Evolutionary conservation across 1,140 invertebrate species (phyloP), one percentile per base, ranked within the genome.

Genomic region (Atopsyche davidsoni): DNA sequence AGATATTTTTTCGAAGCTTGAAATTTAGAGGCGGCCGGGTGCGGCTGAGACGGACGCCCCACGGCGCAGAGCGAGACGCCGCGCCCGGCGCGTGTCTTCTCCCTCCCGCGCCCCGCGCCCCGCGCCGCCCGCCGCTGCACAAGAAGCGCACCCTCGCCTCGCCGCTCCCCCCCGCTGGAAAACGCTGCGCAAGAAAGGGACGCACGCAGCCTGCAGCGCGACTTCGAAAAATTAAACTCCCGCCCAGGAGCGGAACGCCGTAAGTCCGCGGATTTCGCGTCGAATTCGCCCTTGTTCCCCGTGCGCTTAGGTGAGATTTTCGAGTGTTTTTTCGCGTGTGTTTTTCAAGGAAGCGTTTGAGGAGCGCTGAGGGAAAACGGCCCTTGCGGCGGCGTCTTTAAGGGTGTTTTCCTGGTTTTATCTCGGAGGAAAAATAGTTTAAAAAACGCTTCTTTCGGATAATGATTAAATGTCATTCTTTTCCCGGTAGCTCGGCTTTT

Each of bases 401-500:
- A 21, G 36, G 17, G 36, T 18, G 13, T 11, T 39, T 39, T 39
- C 18, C 14, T 13, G 11, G 18, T 39, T n/a, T n/a, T n/a, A n/a
- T n/a, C n/a, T n/a, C 16, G 16, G 16, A 18, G n/a, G 24, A 28
- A 39, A 39, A 39, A 39, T 19, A 39, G 19, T 3, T 11, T 13
- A 18, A 39, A 39, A 39, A 39, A 17, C 36, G n/a, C 17, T 39
- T 19, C 14, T 18, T 17, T 11, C 17, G 18, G 36, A 39, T 39
- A 39, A 39, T 39, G 36, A 39, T 39, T 39, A 39, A 39, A 39
- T 39, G 36, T 39, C 36, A 39, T 39, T 39, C 16, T 39, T 39
- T 16, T 39, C 11, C 3, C 11, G 3, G 10, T 17, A 39, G n/a
- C 10, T 16, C 10, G 36, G 36, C n/a, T 16, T 39, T 16, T 39